Evolutionary conservation across 2,888 invertebrate genomes (phyloP), one percentile per base, ranked within the genome.

Genomic region (Ormyrus labotus): DNA sequence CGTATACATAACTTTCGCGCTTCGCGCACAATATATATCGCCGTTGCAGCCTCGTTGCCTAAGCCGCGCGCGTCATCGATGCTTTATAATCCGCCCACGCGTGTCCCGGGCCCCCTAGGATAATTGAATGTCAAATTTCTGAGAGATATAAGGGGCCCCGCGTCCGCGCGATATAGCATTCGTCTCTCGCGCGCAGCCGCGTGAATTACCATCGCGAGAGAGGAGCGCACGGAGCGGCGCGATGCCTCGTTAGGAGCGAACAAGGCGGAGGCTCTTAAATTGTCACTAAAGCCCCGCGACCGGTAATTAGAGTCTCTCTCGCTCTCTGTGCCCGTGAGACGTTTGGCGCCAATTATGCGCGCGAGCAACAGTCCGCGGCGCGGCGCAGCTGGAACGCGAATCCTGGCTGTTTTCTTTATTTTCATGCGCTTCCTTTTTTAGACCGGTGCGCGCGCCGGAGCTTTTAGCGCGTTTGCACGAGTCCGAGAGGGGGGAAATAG

Each of bases 91-190:
- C 78, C 69, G 11, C 78, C 73, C 55, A 77, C 81, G 70, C 78
- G 67, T n/a, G 67, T n/a, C 55, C 48, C 34, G 13, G 34, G 34
- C 3, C 34, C n/a, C 6, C 48, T 51, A 9, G 3, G 51, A 75
- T 81, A 81, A 81, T 81, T 81, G 76, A 81, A 75, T 76, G 81
- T 79, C 78, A 72, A 81, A 81, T 81, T 79, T 79, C 51, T 8
- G 61, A 48, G 68, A 65, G 78, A 77, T 19, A 34, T 50, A 58
- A 10, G 55, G 55, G 55, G 61, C 9, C 50, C 34, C 50, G 19
- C 34, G 61, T 13, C 50, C 50, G 19, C 34, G 50, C 48, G 58
- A 60, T 19, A 19, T 19, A 19, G 19, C 60, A n/a, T 48, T 64
- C 64, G 48, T 64, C 34, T 34, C 34, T 34, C 11, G 50, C 50